Base-by-base conservation (phyloP, 2,113 vertebrate genomes). In the Corythornis madagascariensis region DNA sequence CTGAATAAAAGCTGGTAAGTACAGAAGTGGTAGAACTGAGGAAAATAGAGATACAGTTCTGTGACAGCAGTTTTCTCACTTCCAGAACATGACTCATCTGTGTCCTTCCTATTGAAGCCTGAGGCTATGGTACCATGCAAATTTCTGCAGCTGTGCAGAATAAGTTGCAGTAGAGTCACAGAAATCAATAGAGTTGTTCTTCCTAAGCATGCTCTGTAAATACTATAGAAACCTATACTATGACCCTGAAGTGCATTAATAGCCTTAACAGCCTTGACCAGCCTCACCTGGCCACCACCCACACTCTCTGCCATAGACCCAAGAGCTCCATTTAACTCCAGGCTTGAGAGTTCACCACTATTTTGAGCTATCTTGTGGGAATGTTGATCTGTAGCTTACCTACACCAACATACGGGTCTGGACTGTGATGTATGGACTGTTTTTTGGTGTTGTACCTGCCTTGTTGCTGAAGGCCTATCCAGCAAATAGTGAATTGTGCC, bases 381-480 rank as follows among this genome's bases (percentile, higher is more conserved):
- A 1, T 2, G 1, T 5, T 38, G 4, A 2, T 48, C 2, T 31
- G 2, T 0, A 16, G 6, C 2, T 15, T 0, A 19, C 2, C 4
- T 74, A 1, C 57, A 35, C 3, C 40, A 7, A 4, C 28, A 2
- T 12, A 3, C 26, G 4, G 20, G 16, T 53, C 21, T 69, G 3
- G 9, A 7, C 7, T 63, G 3, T 20, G 4, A 9, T 20, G 1
- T 48, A 6, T 11, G 3, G 50, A 3, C 2, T 35, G 1, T 6
- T 43, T 91, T 61, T 69, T n/a, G 8, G 4, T 1, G 5, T 45
- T 25, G 0, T 2, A 3, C 38, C 4, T 81, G 6, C 0, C 4
- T 70, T 17, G 3, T 3, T 74, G 3, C 14, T 78, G 15, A 38
- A 4, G 24, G 35, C 35, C 15, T 60, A 5, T 3, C 10, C 40